Evolutionary conservation across 2,888 invertebrate species (phyloP), one percentile per base, ranked within the genome.

Genomic region (Phoronis australis): DNA sequence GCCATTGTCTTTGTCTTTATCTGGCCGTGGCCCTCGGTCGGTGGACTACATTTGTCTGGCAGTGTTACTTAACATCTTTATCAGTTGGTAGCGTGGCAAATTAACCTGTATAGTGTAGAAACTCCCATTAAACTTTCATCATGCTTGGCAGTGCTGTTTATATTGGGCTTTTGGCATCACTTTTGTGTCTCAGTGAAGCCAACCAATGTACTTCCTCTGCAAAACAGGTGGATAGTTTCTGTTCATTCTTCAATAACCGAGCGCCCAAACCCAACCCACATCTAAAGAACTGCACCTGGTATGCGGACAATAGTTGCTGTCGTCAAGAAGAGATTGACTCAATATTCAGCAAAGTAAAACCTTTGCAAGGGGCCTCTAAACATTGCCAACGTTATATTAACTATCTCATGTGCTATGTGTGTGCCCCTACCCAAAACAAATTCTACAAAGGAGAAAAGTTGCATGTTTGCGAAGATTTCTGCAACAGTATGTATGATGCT

Each of bases 371-470:
- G 1, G 73, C 77, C 6, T 73, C 75, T 2, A 58, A 52, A 2
- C 63, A 65, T 18, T 77, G 77, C 47, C 75, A 75, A 50, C 59
- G 62, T 43, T 75, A 74, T 53, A 64, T 75, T 3, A 77, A 77
- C 59, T 74, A 71, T 52, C 61, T 77, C 23, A 77, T 77, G 76
- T 77, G 76, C 51, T 77, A 77, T 52, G 70, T 77, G 5, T 77
- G 77, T 52, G 69, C 74, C 1, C 77, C 77, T 1, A 62, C 69
- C 50, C 76, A 77, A 60, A 68, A 72, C 54, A 38, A 25, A 27
- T 56, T 56, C 40, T 54, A 56, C 37, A 21, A 23, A 2, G n/a
- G n/a, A n/a, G 76, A 76, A 57, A 60, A 68, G 37, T 55, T 77
- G 49, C 71, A 68, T 0, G 75, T 77, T 6, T 77, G 77, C 53